Conservation (phyloP, 2,113 vertebrate species). For the Gopherus evgoodei region DNA sequence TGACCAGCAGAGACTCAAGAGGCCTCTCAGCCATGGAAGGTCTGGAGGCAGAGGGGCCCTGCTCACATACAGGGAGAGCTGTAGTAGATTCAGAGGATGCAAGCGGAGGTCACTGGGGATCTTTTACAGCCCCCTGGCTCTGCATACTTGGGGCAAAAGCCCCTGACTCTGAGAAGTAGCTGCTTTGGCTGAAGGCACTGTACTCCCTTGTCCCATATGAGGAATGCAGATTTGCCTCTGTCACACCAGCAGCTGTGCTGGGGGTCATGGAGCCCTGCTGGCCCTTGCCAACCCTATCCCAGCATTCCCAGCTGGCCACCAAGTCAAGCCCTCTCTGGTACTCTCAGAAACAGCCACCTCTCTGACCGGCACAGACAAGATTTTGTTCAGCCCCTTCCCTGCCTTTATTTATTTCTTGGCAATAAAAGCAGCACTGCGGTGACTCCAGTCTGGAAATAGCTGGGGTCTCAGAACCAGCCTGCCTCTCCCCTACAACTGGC, state of each 20-base stretch:
- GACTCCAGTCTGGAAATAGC: neutral
- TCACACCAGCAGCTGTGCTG: neutral
- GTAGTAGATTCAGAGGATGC: neutral
- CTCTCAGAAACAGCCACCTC: neutral
- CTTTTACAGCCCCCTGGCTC: neutral
- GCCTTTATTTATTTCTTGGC: neutral
- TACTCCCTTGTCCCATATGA: neutral
- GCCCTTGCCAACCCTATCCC: neutral
- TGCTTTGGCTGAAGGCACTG: neutral
- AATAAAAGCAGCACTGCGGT: neutral
- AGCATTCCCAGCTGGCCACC: neutral
- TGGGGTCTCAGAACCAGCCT: neutral
- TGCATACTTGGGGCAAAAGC: neutral
- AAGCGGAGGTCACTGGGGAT: neutral
- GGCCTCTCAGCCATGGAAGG: neutral
- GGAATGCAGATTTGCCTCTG: too few species aligned
- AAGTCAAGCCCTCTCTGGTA: neutral
- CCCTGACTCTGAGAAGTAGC: neutral
- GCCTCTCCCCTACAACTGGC: neutral
- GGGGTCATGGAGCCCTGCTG: neutral
- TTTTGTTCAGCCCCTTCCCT: neutral
- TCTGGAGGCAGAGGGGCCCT: neutral
- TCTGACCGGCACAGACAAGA: neutral
- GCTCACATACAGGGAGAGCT: rapidly evolving
- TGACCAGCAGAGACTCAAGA: neutral